Evolutionary conservation across 2,888 invertebrate species (phyloP), one percentile per base, ranked within the genome.

Genomic region (Rugalucina vietnamica): DNA sequence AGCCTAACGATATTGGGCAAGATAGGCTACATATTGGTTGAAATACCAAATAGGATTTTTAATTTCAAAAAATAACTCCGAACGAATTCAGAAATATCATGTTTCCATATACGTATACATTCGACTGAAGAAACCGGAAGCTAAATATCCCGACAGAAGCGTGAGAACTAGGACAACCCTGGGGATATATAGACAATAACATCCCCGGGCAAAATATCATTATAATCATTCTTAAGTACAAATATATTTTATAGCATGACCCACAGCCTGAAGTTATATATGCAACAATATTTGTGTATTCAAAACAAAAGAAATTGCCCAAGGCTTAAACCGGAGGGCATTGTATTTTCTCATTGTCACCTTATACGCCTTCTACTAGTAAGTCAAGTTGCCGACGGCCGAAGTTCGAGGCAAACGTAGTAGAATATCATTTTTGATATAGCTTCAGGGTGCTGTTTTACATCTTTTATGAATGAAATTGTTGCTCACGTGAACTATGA

Each of bases 241-340:
- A 21, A 24, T 65, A 65, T 65, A 65, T 34, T 34, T 65, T 65
- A 65, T 65, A 60, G 70, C 12, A 24, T 24, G 21, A 39, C 39
- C 32, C 27, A n/a, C 39, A 39, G 72, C 72, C 72, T 72, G 72
- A 27, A 29, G 43, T n/a, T 49, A 65, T 65, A 65, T 65, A 72
- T 72, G 72, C 27, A 39, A 72, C 72, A 72, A 72, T 72, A 43
- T 49, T 49, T 49, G 72, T 49, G 24, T 49, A 49, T 72, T 72
- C 18, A 72, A 72, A 43, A 72, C 49, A 72, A 72, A 60, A 49
- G 76, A 83, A 43, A 73, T 87, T 76, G 82, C 87, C 82, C 80
- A 72, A 82, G 84, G 87, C 82, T 65, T 37, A 75, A 69, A 34
- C 84, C 84, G 81, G 72, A 43, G 73, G 86, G 86, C 84, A 69